These are phyloP conservation scores for Homarus americanus DNA, from an alignment of 1,140 invertebrate genomes.

Conservation along the genomic window DNA sequence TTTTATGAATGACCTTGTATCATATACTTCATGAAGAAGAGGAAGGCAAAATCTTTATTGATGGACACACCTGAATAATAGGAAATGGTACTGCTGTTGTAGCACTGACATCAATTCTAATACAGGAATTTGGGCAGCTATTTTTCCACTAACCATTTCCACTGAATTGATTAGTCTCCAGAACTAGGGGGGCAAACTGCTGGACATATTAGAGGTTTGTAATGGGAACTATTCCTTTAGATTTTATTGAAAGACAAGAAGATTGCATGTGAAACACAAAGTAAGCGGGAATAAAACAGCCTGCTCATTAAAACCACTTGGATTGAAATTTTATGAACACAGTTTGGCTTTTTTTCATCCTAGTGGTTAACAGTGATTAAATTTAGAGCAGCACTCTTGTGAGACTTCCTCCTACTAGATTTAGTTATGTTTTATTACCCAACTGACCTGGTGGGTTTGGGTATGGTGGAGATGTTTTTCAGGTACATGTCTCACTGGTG, in stretches of 20 bases:
- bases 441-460: conserved; percentile 72
- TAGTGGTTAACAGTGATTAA: conserved; percentile 68
- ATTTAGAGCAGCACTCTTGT: conserved; percentile 71
- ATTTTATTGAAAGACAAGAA: conserved; percentile 72
- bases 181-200: conserved; percentile 72
- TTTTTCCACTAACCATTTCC: conserved; percentile 73
- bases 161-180: conserved; percentile 71
- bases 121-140: conserved; percentile 71
- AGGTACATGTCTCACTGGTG: conserved; percentile 75
- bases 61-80: conserved; percentile 70
- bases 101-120: conserved; percentile 67
- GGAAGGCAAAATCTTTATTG: conserved; percentile 70
- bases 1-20: conserved; percentile 65
- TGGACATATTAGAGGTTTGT: conserved; percentile 68
- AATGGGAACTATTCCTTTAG: conserved; percentile 68
- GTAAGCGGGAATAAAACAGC: conserved; percentile 73
- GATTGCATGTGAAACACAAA: conserved; percentile 71
- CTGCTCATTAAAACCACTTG: conserved; percentile 71
- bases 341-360: conserved; percentile 52
- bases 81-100: conserved; percentile 70
- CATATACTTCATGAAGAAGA: conserved; percentile 66
- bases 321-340: conserved; percentile 50
- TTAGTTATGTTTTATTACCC: conserved; percentile 70
- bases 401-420: conserved; percentile 72
- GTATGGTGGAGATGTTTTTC: conserved; percentile 74